These are phyloP conservation scores for Diachasma alloeum DNA, from an alignment of 1,140 invertebrate species.

Conservation along the genomic window DNA sequence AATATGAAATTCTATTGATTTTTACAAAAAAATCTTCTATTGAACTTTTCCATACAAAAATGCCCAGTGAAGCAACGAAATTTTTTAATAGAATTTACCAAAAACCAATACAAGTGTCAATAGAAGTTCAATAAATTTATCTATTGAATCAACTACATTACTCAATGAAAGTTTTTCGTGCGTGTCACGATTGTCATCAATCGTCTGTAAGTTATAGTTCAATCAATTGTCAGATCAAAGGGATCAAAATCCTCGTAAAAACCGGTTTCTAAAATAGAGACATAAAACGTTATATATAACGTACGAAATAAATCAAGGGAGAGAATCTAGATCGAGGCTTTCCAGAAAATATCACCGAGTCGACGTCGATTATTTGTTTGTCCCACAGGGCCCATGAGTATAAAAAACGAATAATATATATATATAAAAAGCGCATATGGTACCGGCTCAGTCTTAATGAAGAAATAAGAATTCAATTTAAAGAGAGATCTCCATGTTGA, in stretches of 20 bases:
- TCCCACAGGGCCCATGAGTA: slow-evolving; percentile 4
- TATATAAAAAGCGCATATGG: slow-evolving; percentile 12
- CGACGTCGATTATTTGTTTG: slow-evolving; percentile 14
- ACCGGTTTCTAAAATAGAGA: slow-evolving; percentile 25
- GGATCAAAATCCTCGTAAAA: not conserved
- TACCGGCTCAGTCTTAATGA: slow-evolving; percentile 25
- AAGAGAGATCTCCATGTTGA: not conserved
- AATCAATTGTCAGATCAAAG: not conserved
- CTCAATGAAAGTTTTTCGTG: too few relatives aligned
- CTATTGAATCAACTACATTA: too few relatives aligned
- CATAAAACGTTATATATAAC: slow-evolving; percentile 2
- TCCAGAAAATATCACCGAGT: slow-evolving; percentile 18
- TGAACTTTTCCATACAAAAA: too few relatives aligned
- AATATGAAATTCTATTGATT: too few relatives aligned
- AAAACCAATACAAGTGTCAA: too few relatives aligned
- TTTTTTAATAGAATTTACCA: too few relatives aligned
- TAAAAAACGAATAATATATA: not conserved
- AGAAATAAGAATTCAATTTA: not conserved
- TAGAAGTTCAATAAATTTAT: too few relatives aligned
- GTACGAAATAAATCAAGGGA: not conserved
- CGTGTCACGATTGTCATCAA: too few relatives aligned
- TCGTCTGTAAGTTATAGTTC: not conserved
- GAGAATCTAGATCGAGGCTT: slow-evolving; percentile 27
- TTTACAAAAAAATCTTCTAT: too few relatives aligned
- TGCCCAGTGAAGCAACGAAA: too few relatives aligned